Percentiles rank a stretch among this genome's conserved stretches.
phyloP scores from a whole-genome alignment of 1,140 invertebrate species.

The Diabrotica undecimpunctata region DNA sequence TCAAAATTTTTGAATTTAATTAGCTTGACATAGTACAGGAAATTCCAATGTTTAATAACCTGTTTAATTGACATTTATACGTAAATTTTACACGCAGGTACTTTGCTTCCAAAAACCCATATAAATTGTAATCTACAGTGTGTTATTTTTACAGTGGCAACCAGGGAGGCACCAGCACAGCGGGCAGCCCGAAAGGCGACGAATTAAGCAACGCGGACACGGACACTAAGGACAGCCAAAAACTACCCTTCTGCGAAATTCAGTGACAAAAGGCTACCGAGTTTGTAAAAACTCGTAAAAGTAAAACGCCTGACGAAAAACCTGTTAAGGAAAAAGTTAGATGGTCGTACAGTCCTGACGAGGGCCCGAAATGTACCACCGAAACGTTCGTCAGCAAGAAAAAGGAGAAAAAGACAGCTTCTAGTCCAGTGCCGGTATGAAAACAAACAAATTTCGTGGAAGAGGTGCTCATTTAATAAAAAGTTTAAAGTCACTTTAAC shows the following conservation, averaged over 20 bases:
- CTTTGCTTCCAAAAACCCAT: neutral
- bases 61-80: too few species aligned
- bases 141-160: conserved; percentile 39
- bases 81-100: neutral
- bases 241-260: conserved; percentile 66
- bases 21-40: too few species aligned
- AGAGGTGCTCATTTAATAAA: conserved; percentile 18
- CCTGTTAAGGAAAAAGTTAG: conserved; percentile 44
- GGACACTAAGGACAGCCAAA: conserved; percentile 54
- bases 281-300: conserved; percentile 49
- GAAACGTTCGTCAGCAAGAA: conserved; percentile 42
- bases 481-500: conserved; percentile 4
- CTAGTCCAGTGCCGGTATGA: conserved; percentile 43
- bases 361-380: conserved; percentile 46
- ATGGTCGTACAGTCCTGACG: conserved; percentile 47
- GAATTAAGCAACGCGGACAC: conserved; percentile 53
- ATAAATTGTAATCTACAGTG: neutral
- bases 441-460: conserved; percentile 19
- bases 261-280: conserved; percentile 62
- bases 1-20: too few species aligned
- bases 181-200: conserved; percentile 55
- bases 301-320: conserved; percentile 43
- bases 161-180: conserved; percentile 51
- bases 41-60: too few species aligned
- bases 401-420: conserved; percentile 39